Percentiles rank a stretch among this genome's conserved stretches.
Conservation (phyloP, 2,113 vertebrate species). For the Scartelaos histophorus region DNA sequence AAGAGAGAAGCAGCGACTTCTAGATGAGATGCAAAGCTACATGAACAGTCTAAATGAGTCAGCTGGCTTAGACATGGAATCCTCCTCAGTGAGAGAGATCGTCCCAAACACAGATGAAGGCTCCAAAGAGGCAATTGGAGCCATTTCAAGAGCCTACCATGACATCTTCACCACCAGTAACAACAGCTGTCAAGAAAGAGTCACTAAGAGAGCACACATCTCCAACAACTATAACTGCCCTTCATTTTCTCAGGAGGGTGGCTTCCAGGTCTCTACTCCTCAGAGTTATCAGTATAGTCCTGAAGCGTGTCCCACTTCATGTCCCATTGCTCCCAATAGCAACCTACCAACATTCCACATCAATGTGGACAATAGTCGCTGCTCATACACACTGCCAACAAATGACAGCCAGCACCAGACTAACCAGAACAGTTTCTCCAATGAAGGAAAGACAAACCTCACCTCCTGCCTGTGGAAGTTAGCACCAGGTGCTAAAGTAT, state of each 20-base stretch:
- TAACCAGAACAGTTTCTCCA: constrained; percentile 47
- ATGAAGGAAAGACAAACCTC: constrained; percentile 44
- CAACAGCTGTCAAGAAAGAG: constrained; percentile 54
- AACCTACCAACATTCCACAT: constrained; percentile 58
- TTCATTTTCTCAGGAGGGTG: constrained; percentile 66
- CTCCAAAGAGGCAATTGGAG: constrained; percentile 76
- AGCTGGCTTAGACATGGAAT: constrained; percentile 65
- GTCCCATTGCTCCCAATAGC: constrained; percentile 55
- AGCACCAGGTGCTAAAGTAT: constrained; percentile 73
- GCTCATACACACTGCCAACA: constrained; percentile 51
- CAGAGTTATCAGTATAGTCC: constrained; percentile 64
- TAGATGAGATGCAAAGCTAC: constrained; percentile 84
- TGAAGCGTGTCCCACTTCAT: constrained; percentile 20
- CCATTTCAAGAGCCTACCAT: constrained; percentile 76
- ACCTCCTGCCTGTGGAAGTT: constrained; percentile 75
- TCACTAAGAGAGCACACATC: constrained; percentile 56
- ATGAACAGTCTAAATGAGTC: constrained; percentile 82
- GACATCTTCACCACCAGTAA: constrained; percentile 71
- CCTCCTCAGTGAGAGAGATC: constrained; percentile 47
- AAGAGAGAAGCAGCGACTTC: constrained; percentile 81
- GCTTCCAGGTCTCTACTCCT: constrained; percentile 46
- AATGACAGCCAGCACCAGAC: constrained; percentile 63
- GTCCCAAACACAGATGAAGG: constrained; percentile 56
- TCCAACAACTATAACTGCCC: constrained; percentile 48
- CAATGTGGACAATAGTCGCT: constrained; percentile 64